Conservation (phyloP, 2,888 invertebrate genomes). For the Dasypolia templi region DNA sequence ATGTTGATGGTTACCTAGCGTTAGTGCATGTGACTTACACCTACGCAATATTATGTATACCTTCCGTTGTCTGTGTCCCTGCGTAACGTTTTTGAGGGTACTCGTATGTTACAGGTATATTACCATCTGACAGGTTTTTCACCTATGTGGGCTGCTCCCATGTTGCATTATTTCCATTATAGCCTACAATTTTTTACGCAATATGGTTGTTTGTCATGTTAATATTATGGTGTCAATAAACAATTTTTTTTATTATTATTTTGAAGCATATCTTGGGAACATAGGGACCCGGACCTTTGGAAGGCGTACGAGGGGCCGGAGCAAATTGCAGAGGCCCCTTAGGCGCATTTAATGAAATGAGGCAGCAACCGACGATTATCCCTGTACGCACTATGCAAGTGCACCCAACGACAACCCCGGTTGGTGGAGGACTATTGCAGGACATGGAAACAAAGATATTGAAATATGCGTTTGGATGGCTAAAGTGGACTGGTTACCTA, state of each 20-base stretch:
- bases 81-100: not conserved
- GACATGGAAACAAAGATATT: no score
- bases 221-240: not conserved
- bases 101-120: no score
- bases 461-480: no score
- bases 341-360: no score
- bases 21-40: not conserved
- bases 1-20: not conserved
- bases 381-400: no score
- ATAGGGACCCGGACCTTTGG: not conserved
- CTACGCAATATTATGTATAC: not conserved
- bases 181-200: not conserved
- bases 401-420: no score
- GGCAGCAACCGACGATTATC: no score
- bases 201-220: not conserved
- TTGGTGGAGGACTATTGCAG: no score
- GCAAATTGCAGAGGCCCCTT: no score
- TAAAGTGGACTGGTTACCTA: no score
- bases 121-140: not conserved
- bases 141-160: not conserved
- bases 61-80: not conserved
- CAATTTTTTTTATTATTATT: not conserved
- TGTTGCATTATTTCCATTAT: not conserved
- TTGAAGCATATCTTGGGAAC: not conserved
- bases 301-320: not conserved